Evolutionary conservation across 2,113 vertebrate genomes (phyloP).

Genomic region (Lipophrys pholis): DNA sequence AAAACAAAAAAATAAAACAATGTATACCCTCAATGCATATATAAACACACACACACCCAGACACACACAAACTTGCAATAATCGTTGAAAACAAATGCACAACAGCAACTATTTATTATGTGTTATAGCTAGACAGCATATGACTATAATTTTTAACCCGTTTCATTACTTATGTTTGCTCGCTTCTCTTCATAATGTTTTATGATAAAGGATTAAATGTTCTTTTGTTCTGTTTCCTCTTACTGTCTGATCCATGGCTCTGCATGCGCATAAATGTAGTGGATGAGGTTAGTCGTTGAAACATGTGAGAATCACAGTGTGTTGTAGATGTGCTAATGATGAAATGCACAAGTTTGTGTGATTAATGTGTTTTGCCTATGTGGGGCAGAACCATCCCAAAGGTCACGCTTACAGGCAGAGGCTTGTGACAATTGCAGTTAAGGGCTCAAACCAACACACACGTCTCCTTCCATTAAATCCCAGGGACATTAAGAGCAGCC

Average conservation of each 20-base stretch:
- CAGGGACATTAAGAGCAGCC: conserved; percentile 57
- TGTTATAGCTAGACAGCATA: too few species aligned
- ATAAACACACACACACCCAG: too few species aligned
- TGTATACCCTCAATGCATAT: too few species aligned
- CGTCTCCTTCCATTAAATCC: conserved; percentile 63
- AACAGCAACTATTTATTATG: too few species aligned
- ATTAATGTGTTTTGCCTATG: conserved; percentile 53
- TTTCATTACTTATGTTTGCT: too few species aligned
- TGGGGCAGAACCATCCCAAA: conserved; percentile 55
- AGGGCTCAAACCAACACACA: conserved; percentile 49
- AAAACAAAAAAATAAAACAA: too few species aligned
- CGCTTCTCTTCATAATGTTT: too few species aligned
- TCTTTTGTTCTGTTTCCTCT: background rate
- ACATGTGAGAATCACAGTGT: conserved; percentile 10
- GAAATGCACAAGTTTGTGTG: conserved; percentile 46
- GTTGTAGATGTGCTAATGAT: conserved; percentile 26
- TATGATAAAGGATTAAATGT: background rate
- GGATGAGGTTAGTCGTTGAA: conserved; percentile 18
- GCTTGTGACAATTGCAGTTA: conserved; percentile 61
- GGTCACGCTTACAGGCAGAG: conserved; percentile 62
- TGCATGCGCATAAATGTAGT: conserved; percentile 10
- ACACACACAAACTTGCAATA: too few species aligned
- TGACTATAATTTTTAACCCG: too few species aligned
- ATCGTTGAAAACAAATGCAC: too few species aligned
- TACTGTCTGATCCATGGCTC: background rate